phyloP scores from a whole-genome alignment of 2,888 invertebrate genomes.

The Boloria euphrosyne region DNA sequence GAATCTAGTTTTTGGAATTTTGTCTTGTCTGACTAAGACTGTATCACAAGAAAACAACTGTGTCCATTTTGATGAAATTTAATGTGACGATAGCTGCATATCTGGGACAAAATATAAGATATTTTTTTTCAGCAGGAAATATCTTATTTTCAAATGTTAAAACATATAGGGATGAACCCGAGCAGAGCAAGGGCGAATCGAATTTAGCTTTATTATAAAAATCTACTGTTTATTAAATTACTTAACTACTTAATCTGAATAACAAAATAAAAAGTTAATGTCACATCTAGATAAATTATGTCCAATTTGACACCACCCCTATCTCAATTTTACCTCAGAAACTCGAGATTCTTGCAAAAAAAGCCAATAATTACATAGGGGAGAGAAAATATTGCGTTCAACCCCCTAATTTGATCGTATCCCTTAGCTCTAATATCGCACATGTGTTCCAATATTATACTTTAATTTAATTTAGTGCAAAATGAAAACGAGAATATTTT shows the following conservation, averaged over 20 bases:
- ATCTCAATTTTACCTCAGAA: conserved; percentile 51
- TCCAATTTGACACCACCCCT: conserved; percentile 42
- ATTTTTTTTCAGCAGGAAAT: too few relatives aligned
- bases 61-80: too few relatives aligned
- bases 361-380: conserved; percentile 67
- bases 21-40: too few relatives aligned
- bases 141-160: too few relatives aligned
- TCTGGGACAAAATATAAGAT: too few relatives aligned
- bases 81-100: too few relatives aligned
- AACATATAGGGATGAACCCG: too few relatives aligned
- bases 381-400: conserved; percentile 55
- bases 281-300: conserved; percentile 32
- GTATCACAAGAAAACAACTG: too few relatives aligned
- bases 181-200: too few relatives aligned
- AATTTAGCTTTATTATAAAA: too few relatives aligned
- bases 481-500: not conserved
- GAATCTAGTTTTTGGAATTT: too few relatives aligned
- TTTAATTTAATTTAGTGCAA: conserved; percentile 25
- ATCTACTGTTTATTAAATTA: too few relatives aligned
- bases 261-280: not conserved
- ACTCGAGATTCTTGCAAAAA: conserved; percentile 65
- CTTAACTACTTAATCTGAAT: not conserved
- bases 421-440: conserved; percentile 31
- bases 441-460: conserved; percentile 27
- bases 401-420: conserved; percentile 50